A percentile compares a stretch with the other conserved stretches of the same genome.
These are phyloP conservation scores for Corythoichthys haematopterus DNA, from an alignment of 2,113 vertebrate genomes.

Conservation along the genomic window DNA sequence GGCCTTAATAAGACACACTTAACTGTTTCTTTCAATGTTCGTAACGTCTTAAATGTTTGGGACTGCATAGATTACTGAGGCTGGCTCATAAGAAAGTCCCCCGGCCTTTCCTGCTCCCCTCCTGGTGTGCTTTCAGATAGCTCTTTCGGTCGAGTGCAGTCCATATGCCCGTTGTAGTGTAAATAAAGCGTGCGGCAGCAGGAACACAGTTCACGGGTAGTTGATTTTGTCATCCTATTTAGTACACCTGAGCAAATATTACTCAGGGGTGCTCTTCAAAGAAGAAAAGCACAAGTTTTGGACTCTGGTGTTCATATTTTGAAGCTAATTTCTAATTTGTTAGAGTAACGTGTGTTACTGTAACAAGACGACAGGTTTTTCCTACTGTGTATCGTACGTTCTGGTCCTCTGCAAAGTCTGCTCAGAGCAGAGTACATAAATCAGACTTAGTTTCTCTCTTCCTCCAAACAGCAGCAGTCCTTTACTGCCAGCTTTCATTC, in stretches of 20 bases:
- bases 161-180: constrained; percentile 9
- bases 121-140: no score
- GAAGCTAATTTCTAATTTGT: no score
- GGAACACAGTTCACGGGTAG: constrained; percentile 16
- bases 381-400: not conserved
- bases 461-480: constrained; percentile 22
- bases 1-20: constrained; percentile 16
- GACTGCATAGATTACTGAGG: constrained; percentile 34
- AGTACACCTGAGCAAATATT: constrained; percentile 39
- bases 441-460: constrained; percentile 44
- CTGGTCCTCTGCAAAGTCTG: constrained; percentile 8
- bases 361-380: no score
- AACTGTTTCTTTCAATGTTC: constrained; percentile 42
- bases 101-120: not conserved
- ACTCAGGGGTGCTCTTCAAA: constrained; percentile 20
- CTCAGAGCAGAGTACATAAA: constrained; percentile 31
- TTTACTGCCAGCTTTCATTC: constrained; percentile 40
- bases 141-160: not conserved
- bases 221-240: constrained; percentile 22
- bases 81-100: constrained; percentile 46
- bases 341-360: no score
- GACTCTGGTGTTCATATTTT: no score
- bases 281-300: not conserved
- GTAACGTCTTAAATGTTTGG: constrained; percentile 15
- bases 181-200: constrained; percentile 20